Base-by-base conservation (phyloP, 1,140 invertebrate species). In the Hermatobates lingyangjiaoensis region DNA sequence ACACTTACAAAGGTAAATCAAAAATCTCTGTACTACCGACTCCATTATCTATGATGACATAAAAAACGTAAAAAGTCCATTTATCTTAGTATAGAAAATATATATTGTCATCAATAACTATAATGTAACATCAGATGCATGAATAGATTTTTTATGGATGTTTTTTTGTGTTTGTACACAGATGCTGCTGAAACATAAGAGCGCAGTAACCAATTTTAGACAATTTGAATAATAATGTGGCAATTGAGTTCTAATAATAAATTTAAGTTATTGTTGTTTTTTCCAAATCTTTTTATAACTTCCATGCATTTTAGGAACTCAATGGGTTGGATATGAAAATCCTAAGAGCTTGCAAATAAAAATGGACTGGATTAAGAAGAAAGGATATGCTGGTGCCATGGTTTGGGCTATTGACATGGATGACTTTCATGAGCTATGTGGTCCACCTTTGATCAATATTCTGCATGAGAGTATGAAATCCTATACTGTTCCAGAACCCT, bases 311-410 rank as follows among this genome's bases (percentile, higher is more conserved):
- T 2, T 45, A 75, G 74, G 70, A 39, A 86, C 79, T 1, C 87
- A 91, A 61, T 62, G 90, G 89, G 81, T 93, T 23, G 88, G 89
- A 14, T 94, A 90, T 61, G 91, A 95, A 64, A 79, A 91, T 61
- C 66, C 71, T 2, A 70, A 74, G 56, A 85, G 83, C 60, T 67
- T 91, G 1, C 77, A 83, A 58, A 83, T 86, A 46, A 92, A 92
- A 67, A 86, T 89, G 79, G 79, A 88, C 57, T 88, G 74, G 64
- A 81, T 89, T 51, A 86, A 83, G 60, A 60, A 74, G 14, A 83
- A 80, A 59, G 81, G 83, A 0, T 87, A 90, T 59, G 77, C 79
- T 0, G 88, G 88, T 3, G 60, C 60, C 10, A 92, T 92, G 87
- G 81, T 76, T 10, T 92, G 87, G 87, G 84, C 86, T 3, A 81